phyloP scores from a whole-genome alignment of 2,113 vertebrate species.

The Martes martes region DNA sequence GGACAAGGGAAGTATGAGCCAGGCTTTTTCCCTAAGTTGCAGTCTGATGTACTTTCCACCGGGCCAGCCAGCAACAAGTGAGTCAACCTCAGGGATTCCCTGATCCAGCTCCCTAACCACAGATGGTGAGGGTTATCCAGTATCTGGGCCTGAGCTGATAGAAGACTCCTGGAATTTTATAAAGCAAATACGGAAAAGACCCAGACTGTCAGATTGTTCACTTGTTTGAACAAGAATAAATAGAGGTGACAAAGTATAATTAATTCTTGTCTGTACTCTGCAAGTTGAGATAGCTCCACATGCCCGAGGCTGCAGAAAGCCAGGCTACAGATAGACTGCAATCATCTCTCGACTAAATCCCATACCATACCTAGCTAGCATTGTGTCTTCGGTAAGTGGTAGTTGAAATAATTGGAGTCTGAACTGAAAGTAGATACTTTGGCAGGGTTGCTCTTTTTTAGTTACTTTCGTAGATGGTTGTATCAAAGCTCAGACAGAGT shows the following conservation, averaged over 20 bases:
- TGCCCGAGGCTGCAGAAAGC: neutral
- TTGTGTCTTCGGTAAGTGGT: neutral
- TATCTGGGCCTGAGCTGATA: neutral
- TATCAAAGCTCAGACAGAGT: neutral
- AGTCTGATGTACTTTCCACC: slow-evolving; percentile 95
- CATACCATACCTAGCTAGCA: neutral
- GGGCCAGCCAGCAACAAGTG: slow-evolving; percentile 98
- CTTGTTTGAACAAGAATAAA: slow-evolving; percentile 10
- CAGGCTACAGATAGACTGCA: neutral
- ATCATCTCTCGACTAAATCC: neutral
- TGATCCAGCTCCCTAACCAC: neutral
- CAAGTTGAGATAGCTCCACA: neutral
- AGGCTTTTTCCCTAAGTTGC: slow-evolving; percentile 97
- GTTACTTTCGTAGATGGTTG: neutral
- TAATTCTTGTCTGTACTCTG: neutral
- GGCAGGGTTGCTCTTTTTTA: neutral
- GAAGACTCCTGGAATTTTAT: neutral
- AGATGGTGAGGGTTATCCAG: neutral
- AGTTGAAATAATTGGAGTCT: neutral
- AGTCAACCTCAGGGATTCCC: slow-evolving; percentile 62
- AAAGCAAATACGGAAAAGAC: slow-evolving; percentile 19
- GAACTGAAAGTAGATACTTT: neutral
- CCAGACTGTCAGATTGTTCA: neutral
- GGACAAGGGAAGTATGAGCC: slow-evolving; percentile 98
- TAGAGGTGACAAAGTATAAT: neutral